Conservation (phyloP, 1,140 invertebrate genomes). For the Drosophila setifemur region DNA sequence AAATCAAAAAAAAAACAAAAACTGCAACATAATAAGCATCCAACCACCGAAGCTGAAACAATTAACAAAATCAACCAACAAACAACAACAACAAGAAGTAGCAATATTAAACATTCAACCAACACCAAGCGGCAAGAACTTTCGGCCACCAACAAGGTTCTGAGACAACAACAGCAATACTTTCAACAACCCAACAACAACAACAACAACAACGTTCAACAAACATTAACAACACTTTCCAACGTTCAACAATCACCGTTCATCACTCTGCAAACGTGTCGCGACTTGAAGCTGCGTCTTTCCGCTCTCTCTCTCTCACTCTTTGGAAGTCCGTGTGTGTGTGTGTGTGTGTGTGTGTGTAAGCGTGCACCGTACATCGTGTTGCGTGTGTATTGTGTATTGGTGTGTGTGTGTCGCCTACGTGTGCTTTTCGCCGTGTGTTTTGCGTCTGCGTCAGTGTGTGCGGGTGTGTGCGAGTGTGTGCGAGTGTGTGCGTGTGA, state of each 20-base stretch:
- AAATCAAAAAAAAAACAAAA: conserved; percentile 29
- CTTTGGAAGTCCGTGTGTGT: not conserved
- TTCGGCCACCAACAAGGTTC: too few species aligned
- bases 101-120: not conserved
- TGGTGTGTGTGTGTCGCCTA: conserved; percentile 6
- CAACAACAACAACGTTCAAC: not conserved
- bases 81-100: not conserved
- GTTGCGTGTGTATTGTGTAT: conserved; percentile 7
- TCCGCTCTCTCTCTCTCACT: conserved; percentile 3
- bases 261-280: too few species aligned
- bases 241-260: not conserved
- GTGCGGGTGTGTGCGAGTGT: conserved; percentile 22
- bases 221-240: not conserved
- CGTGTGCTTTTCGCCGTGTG: conserved; percentile 17
- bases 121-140: too few species aligned
- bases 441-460: conserved; percentile 4
- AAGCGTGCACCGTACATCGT: too few species aligned
- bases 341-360: conserved; percentile 9
- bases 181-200: not conserved
- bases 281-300: not conserved
- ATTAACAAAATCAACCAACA: conserved; percentile 34
- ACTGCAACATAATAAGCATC: not conserved
- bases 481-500: conserved; percentile 21
- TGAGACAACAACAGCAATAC: not conserved
- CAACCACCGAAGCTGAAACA: conserved; percentile 13